Evolutionary conservation across 2,113 vertebrate species (phyloP), one percentile per base, ranked within the genome.

Genomic region (Myotis davidii): DNA sequence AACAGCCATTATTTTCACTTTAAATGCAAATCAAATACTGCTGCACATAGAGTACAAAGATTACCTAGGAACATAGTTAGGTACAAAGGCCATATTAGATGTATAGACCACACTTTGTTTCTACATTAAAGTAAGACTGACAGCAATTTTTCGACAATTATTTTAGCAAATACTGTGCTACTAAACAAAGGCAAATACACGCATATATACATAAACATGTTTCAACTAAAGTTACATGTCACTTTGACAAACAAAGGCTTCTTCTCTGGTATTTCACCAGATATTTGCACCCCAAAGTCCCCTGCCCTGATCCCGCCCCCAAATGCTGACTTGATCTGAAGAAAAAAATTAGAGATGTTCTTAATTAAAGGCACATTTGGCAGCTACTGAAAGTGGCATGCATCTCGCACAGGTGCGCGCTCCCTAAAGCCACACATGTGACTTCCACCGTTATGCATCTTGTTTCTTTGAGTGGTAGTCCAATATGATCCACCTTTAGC

Each of bases 341-440:
- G 97, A 97, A 96, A 95, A 91, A 86, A 97, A 86, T 90, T 95
- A 16, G 90, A 96, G 88, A 92, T 96, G 93, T 85, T 97, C 96
- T 96, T 88, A 97, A 95, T 97, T 97, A 98, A 98, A 98, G 98
- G 97, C 97, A 98, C 97, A 59, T 97, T 97, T 98, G 97, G 98
- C 95, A 98, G 98, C 97, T 97, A 98, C 97, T 96, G 95, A 97
- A 98, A 97, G 83, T 96, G 94, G 94, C 97, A 94, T 96, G 96
- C 97, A 95, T 97, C 94, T 95, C 95, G 91, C 95, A 97, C 94
- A 96, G 74, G 97, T 17, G 92, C 37, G 32, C 91, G 74, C 88
- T 67, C n/a, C 88, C 54, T 64, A 78, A 86, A 90, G 94, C 77
- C 94, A 92, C 93, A 91, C 67, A 11, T 27, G 67, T 86, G 94